Percentiles rank a stretch among this genome's conserved stretches.
phyloP scores from a whole-genome alignment of 2,888 invertebrate species.

The Leptopilina syphax region DNA sequence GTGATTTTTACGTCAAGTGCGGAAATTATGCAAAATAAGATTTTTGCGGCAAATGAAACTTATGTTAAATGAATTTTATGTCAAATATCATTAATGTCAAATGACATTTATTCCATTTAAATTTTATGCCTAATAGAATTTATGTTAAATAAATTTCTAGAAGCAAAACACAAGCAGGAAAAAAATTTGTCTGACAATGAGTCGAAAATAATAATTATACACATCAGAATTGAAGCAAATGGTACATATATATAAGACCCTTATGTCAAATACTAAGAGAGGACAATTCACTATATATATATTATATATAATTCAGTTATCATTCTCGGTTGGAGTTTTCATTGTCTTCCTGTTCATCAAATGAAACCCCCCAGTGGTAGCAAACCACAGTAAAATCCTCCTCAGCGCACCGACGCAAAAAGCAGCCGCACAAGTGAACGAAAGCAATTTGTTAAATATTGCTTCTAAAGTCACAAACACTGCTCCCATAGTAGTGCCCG shows the following conservation, averaged over 20 bases:
- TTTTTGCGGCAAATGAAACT: no score
- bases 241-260: no score
- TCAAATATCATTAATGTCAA: no score
- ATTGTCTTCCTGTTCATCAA: conserved; percentile 67
- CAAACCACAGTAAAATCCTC: conserved; percentile 57
- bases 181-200: no score
- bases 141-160: no score
- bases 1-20: no score
- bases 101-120: no score
- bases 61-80: no score
- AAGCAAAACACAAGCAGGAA: no score
- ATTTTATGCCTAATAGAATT: no score
- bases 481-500: conserved; percentile 53
- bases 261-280: no score
- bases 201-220: not conserved
- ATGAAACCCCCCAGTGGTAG: conserved; percentile 63
- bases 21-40: no score
- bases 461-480: conserved; percentile 64
- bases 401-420: conserved; percentile 47
- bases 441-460: conserved; percentile 75
- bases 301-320: conserved; percentile 41
- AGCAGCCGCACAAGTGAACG: conserved; percentile 66
- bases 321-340: conserved; percentile 50
- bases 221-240: conserved; percentile 1
- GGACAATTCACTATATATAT: not conserved